Evolutionary conservation across 2,797 vertebrate genomes (phyloP).

Genomic region (Onychomys leucogaster): DNA sequence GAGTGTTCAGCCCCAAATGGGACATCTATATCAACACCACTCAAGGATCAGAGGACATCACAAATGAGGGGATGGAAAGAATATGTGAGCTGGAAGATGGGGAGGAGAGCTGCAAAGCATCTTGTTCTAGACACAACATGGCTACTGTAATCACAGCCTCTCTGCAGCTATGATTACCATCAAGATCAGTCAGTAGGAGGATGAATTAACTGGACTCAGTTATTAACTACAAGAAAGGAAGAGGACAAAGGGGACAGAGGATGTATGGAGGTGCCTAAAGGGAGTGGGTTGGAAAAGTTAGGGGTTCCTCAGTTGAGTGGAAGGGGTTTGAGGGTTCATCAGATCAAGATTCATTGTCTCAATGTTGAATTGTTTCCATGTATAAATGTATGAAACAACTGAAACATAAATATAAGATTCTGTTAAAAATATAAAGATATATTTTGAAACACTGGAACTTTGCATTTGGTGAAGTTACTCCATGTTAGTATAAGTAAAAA

Average conservation of each 20-base stretch:
- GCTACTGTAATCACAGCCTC: not conserved
- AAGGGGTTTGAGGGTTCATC: not conserved
- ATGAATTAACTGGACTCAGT: too few species aligned
- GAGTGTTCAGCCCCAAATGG: not conserved
- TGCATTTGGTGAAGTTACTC: not conserved
- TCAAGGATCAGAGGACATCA: not conserved
- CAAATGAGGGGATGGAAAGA: not conserved
- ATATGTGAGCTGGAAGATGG: not conserved
- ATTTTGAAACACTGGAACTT: conserved; percentile 10
- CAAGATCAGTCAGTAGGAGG: not conserved
- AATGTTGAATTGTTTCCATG: too few species aligned
- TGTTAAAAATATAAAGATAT: not conserved
- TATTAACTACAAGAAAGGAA: not conserved
- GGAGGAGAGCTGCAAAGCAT: not conserved
- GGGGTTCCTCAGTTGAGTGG: not conserved
- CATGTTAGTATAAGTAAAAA: conserved; percentile 46
- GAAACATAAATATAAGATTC: not conserved
- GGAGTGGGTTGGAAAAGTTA: too few species aligned
- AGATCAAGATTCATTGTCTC: not conserved
- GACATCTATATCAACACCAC: not conserved
- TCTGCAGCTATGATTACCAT: too few species aligned
- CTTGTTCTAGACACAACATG: not conserved
- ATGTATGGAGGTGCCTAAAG: not conserved
- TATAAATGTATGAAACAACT: not conserved
- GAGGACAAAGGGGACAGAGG: not conserved